Evolutionary conservation across 2,888 invertebrate species (phyloP).

Genomic region (Cheiracanthium punctorium): DNA sequence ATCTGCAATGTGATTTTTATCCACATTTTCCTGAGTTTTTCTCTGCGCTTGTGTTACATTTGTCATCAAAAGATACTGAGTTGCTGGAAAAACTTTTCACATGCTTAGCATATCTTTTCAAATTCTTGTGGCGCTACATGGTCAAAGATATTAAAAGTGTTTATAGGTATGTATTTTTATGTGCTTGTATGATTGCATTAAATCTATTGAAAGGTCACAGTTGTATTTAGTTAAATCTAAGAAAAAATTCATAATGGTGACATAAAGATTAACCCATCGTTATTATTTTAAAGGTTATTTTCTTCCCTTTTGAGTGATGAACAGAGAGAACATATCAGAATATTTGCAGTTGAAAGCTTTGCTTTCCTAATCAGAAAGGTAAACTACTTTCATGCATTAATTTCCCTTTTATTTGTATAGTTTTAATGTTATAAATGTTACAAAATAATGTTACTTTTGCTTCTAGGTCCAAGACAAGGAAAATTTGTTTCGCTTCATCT

Average conservation of each 20-base stretch:
- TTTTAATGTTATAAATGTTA: too few species aligned
- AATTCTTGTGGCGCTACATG: constrained; percentile 84
- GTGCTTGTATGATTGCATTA: too few species aligned
- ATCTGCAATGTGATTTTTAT: constrained; percentile 92
- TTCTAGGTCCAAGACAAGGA: constrained; percentile 83
- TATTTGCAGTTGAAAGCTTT: constrained; percentile 97
- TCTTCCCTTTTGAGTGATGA: constrained; percentile 83
- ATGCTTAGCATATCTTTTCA: constrained; percentile 91
- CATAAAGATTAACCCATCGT: too few species aligned
- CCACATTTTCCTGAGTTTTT: constrained; percentile 87
- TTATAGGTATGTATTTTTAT: constrained; percentile 67
- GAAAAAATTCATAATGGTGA: too few species aligned
- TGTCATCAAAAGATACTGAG: constrained; percentile 87
- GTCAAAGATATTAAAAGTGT: constrained; percentile 72
- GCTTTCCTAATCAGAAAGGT: constrained; percentile 92
- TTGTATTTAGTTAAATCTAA: too few species aligned
- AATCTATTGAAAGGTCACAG: too few species aligned
- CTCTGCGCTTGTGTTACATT: constrained; percentile 77
- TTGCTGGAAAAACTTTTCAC: constrained; percentile 90
- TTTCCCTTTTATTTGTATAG: too few species aligned
- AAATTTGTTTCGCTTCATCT: constrained; percentile 83
- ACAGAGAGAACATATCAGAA: constrained; percentile 89
- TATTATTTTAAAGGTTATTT: constrained; percentile 71
- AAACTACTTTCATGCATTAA: too few species aligned
- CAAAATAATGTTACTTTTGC: too few species aligned